Evolutionary conservation across 2,888 invertebrate species (phyloP), one percentile per base, ranked within the genome.

Genomic region (Phorcus lineatus): DNA sequence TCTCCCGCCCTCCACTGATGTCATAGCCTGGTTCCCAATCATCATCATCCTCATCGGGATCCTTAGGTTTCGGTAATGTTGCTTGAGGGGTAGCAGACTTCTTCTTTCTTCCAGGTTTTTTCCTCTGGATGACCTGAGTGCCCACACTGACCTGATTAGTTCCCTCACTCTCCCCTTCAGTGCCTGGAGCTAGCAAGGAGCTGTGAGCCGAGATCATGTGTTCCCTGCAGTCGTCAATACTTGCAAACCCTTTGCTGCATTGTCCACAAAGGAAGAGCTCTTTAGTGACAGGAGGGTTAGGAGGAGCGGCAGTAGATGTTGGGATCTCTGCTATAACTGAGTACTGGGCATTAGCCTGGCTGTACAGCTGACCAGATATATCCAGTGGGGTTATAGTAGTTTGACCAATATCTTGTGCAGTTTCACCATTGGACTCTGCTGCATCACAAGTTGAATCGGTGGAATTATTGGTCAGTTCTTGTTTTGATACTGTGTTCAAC

Each of bases 231-330:
- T 90, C 90, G 4, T 92, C 92, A 22, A 93, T 90, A 28, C 85
- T 88, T 54, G 84, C 85, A 83, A 93, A 93, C 0, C 91, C 92
- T 47, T 90, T 84, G 79, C 89, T 91, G 81, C 93, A 93, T 78
- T 91, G 90, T 3, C 93, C 93, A 88, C 93, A 93, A 2, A 93
- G 85, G 82, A 91, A 92, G 70, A 92, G 83, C 75, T 92, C 91
- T 80, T 86, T 88, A n/a, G 86, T 87, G 11, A 82, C 77, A 24
- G 81, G 31, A 70, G 70, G 74, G 17, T 79, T 70, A 16, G 52
- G n/a, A 16, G 54, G 75, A 9, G 52, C 55, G 31, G 52, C 57
- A 54, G 67, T 70, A 17, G 80, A 31, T 36, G 62, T 22, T 16
- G 54, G 52, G 19, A n/a, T 40, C 28, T 66, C 79, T 55, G 67